phyloP scores from a whole-genome alignment of 2,888 invertebrate species.

The Nycteola revayana region DNA sequence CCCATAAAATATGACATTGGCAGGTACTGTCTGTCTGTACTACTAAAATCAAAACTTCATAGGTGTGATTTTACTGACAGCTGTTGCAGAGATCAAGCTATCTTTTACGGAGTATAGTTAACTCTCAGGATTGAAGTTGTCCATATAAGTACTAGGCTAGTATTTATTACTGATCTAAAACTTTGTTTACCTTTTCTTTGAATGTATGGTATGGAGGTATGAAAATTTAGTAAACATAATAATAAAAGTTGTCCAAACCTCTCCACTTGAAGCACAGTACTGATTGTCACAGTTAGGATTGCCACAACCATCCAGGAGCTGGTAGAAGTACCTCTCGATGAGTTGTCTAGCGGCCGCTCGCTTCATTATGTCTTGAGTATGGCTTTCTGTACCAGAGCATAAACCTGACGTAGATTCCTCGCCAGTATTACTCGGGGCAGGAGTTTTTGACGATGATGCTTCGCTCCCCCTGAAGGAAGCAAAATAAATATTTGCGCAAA shows the following conservation, averaged over 20 bases:
- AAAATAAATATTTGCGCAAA: conserved; percentile 23
- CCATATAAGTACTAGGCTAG: too few species aligned
- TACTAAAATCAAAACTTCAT: too few species aligned
- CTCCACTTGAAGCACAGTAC: conserved; percentile 94
- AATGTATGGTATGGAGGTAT: too few species aligned
- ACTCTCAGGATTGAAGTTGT: too few species aligned
- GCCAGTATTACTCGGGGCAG: conserved; percentile 60
- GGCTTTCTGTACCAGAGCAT: conserved; percentile 55
- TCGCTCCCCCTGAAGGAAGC: conserved; percentile 67
- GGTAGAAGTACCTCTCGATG: conserved; percentile 96
- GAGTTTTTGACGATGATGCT: conserved; percentile 76
- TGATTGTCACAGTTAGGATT: conserved; percentile 92
- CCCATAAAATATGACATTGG: too few species aligned
- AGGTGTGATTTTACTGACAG: too few species aligned
- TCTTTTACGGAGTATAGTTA: too few species aligned
- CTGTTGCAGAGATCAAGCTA: too few species aligned
- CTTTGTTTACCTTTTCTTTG: too few species aligned
- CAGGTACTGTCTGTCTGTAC: too few species aligned
- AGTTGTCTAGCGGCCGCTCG: conserved; percentile 90
- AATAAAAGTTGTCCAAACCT: conserved; percentile 71
- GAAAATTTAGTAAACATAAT: conserved; percentile 10
- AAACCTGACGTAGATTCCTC: conserved; percentile 56
- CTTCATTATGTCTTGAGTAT: conserved; percentile 85
- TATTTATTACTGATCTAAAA: too few species aligned
- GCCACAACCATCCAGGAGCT: conserved; percentile 95